A percentile compares a stretch with the other conserved stretches of the same genome.
These are phyloP conservation scores for Ailuropoda melanoleuca DNA, from an alignment of 2,113 vertebrate species.

Conservation along the genomic window DNA sequence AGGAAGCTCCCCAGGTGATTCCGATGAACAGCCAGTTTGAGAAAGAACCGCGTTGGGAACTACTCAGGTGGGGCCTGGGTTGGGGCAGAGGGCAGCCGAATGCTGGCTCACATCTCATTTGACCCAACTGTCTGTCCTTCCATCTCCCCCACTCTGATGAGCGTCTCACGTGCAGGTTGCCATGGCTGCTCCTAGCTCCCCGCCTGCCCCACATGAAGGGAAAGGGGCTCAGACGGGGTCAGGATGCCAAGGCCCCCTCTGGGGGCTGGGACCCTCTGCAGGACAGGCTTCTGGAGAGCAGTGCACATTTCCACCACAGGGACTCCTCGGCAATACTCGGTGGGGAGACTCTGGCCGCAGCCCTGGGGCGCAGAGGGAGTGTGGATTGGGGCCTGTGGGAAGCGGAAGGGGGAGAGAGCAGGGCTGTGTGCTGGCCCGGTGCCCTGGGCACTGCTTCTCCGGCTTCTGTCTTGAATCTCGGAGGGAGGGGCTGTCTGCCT, in stretches of 20 bases:
- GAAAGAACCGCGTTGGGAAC: neutral
- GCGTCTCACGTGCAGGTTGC: neutral
- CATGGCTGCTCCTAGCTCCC: neutral
- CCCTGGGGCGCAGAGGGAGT: neutral
- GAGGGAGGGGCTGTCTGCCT: neutral
- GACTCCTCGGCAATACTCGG: neutral
- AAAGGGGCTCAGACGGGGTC: neutral
- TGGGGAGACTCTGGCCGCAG: neutral
- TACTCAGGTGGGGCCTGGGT: neutral
- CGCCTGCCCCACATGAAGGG: neutral
- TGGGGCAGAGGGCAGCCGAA: neutral
- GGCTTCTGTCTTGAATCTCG: neutral
- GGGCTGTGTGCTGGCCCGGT: neutral
- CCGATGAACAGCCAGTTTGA: neutral
- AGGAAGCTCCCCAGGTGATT: neutral
- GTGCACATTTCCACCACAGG: neutral
- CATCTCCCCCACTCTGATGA: neutral
- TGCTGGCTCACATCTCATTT: neutral
- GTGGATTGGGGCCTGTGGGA: neutral
- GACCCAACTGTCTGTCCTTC: neutral
- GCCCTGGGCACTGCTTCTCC: neutral
- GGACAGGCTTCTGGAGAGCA: neutral
- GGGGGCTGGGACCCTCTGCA: neutral
- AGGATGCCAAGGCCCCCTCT: neutral
- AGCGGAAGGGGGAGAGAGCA: neutral